Conservation (phyloP, 2,113 vertebrate species). For the Triplophysa tibetana region DNA sequence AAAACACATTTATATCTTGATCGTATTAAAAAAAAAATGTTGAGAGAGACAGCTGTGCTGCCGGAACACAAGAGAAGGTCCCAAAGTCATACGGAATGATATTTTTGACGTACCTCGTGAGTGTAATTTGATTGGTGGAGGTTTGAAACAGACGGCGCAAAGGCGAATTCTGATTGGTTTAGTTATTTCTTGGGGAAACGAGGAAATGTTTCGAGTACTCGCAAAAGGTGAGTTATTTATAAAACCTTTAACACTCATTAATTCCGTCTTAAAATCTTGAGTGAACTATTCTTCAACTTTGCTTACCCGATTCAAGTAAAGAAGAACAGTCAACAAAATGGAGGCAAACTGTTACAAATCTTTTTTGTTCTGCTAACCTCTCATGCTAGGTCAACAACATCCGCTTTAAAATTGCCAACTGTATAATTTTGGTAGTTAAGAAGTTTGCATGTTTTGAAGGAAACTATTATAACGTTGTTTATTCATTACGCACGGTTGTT, state of each 20-base stretch:
- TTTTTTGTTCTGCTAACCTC: constrained; percentile 31
- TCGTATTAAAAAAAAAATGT: too few species aligned
- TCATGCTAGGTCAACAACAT: constrained; percentile 1
- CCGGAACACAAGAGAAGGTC: constrained; percentile 17
- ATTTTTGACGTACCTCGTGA: background rate
- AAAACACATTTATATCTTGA: background rate
- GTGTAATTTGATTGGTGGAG: constrained; percentile 20
- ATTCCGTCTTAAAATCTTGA: background rate
- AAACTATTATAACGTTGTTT: background rate
- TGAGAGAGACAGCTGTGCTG: background rate
- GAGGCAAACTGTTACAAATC: background rate
- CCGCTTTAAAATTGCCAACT: background rate
- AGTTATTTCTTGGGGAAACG: background rate
- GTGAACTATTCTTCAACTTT: background rate
- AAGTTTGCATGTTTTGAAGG: background rate
- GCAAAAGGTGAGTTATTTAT: constrained; percentile 32
- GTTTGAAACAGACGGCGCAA: constrained; percentile 4
- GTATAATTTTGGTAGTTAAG: background rate
- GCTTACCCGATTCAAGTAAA: background rate
- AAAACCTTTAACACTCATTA: background rate
- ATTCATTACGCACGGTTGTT: background rate
- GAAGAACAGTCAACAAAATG: background rate
- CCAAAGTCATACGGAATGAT: background rate
- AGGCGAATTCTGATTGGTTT: constrained; percentile 32
- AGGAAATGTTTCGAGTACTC: constrained; percentile 36